phyloP scores from a whole-genome alignment of 2,797 vertebrate genomes.

The Melanotaenia nigrans region DNA sequence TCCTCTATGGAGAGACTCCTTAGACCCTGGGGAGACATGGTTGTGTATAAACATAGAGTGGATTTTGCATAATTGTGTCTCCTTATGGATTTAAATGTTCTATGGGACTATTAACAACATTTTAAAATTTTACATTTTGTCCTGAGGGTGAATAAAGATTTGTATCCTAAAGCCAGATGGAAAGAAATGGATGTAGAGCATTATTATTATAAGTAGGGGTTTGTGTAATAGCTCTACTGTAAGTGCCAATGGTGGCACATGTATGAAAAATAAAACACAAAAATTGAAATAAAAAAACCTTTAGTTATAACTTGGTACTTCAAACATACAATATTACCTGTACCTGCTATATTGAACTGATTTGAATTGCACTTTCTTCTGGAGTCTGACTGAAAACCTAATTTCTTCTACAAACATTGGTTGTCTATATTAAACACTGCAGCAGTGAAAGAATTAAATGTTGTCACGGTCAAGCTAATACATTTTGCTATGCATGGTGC shows the following conservation, averaged over 20 bases:
- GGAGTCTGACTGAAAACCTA: not conserved
- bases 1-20: not conserved
- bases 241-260: not conserved
- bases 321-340: not conserved
- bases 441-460: not conserved
- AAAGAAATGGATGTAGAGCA: not conserved
- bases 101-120: not conserved
- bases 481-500: not conserved
- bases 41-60: not conserved
- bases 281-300: not conserved
- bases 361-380: not conserved
- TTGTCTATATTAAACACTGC: not conserved
- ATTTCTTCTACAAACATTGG: constrained; percentile 1
- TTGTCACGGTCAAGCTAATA: not conserved
- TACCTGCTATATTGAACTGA: not conserved
- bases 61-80: not conserved
- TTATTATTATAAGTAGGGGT: not conserved
- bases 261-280: not conserved
- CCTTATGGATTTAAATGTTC: not conserved
- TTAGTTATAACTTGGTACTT: not conserved
- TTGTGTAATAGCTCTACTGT: not conserved
- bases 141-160: not conserved
- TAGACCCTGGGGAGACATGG: not conserved
- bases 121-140: not conserved
- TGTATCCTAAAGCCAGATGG: not conserved